Conservation (phyloP, 1,140 invertebrate genomes). For the Paraescarpia echinospica region DNA sequence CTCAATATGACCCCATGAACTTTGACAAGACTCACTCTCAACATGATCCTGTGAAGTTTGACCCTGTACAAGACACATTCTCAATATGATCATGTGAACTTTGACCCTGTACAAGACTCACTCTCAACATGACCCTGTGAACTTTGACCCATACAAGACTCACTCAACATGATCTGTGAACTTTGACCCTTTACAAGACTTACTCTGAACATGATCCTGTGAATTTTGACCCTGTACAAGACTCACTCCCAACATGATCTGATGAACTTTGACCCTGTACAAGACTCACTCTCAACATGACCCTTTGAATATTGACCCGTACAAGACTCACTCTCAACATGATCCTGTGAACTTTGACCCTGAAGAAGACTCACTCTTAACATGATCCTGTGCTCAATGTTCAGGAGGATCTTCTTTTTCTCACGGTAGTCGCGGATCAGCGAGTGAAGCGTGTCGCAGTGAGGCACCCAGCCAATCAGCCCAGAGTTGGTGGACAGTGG, state of each 20-base stretch:
- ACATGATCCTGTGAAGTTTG: slow-evolving; percentile 96
- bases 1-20: not conserved
- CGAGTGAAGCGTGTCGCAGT: slow-evolving; percentile 97
- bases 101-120: slow-evolving; percentile 62
- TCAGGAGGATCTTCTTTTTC: slow-evolving; percentile 95
- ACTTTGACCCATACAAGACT: too few relatives aligned
- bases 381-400: slow-evolving; percentile 98
- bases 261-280: too few relatives aligned
- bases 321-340: slow-evolving; percentile 75
- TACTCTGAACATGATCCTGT: slow-evolving; percentile 89
- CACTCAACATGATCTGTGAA: slow-evolving; percentile 99
- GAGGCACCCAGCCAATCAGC: slow-evolving; percentile 98
- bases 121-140: slow-evolving; percentile 90
- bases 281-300: too few relatives aligned
- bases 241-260: slow-evolving; percentile 82
- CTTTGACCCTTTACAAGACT: slow-evolving; percentile 69
- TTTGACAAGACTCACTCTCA: slow-evolving; percentile 62
- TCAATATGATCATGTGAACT: slow-evolving; percentile 95
- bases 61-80: too few relatives aligned
- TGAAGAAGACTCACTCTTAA: slow-evolving; percentile 63
- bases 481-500: slow-evolving; percentile 97
- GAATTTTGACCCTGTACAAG: slow-evolving; percentile 71
- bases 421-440: slow-evolving; percentile 97
- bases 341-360: slow-evolving; percentile 87
- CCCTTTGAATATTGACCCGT: slow-evolving; percentile 83